Conservation (phyloP, 2,797 vertebrate genomes). For the Alfaro cultratus region DNA sequence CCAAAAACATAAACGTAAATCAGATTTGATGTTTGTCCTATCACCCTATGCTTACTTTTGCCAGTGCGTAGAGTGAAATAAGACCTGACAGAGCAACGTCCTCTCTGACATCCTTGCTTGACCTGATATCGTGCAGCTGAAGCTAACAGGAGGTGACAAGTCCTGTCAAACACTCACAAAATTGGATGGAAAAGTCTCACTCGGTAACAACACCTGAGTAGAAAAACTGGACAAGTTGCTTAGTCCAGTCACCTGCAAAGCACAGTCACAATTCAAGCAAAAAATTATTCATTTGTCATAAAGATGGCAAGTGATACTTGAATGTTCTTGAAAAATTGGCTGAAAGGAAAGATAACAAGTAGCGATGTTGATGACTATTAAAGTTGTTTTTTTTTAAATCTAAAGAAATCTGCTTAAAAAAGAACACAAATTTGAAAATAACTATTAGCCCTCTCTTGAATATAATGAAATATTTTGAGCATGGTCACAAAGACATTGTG, state of each 20-base stretch:
- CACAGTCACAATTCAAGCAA: not conserved
- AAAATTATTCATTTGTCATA: not conserved
- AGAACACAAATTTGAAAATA: no score
- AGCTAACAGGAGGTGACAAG: conserved; percentile 42
- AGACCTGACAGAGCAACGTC: conserved; percentile 29
- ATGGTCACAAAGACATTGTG: no score
- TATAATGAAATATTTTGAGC: no score
- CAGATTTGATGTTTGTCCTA: not conserved
- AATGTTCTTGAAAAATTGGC: not conserved
- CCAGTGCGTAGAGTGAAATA: conserved; percentile 15
- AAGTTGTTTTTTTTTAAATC: not conserved
- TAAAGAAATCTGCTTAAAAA: no score
- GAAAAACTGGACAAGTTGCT: not conserved
- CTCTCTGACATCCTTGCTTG: conserved; percentile 31
- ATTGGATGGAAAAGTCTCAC: conserved; percentile 38
- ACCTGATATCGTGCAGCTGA: conserved; percentile 40
- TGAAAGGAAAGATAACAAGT: not conserved
- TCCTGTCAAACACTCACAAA: conserved; percentile 54
- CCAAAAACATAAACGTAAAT: not conserved
- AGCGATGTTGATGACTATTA: not conserved
- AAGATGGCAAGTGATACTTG: not conserved
- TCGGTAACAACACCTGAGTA: conserved; percentile 38
- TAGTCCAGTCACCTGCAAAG: not conserved
- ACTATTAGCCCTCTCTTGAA: no score
- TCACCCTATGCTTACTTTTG: conserved; percentile 15